Evolutionary conservation across 2,888 invertebrate genomes (phyloP).

Genomic region (Acanthosepion lycidas): DNA sequence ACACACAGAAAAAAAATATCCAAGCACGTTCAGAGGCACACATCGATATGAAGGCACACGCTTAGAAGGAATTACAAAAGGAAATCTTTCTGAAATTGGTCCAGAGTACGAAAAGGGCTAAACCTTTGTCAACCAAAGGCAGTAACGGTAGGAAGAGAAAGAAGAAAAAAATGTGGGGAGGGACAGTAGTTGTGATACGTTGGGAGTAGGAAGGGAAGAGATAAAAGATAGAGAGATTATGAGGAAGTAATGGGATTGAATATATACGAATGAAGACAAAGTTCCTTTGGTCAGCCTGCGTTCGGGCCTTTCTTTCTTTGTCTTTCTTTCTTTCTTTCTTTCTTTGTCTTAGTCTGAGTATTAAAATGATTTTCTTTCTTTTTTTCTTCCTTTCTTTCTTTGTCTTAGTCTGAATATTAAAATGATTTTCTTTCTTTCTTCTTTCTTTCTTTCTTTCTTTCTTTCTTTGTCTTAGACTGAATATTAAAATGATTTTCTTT

Average conservation of each 20-base stretch:
- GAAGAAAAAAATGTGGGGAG: neutral
- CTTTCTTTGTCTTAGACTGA: too few species aligned
- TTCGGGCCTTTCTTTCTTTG: neutral
- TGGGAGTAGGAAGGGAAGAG: neutral
- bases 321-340: neutral
- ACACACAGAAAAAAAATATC: too few species aligned
- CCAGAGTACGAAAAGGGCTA: neutral
- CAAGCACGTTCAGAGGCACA: too few species aligned
- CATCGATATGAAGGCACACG: neutral
- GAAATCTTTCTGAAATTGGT: neutral
- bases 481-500: too few species aligned
- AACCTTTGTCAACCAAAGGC: neutral
- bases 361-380: too few species aligned
- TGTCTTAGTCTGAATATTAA: too few species aligned
- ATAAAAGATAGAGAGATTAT: neutral
- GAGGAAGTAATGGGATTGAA: neutral
- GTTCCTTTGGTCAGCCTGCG: too few species aligned
- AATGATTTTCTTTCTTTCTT: too few species aligned
- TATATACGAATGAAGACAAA: too few species aligned
- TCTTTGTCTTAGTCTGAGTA: neutral
- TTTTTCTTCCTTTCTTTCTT: too few species aligned
- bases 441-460: neutral
- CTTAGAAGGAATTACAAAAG: neutral
- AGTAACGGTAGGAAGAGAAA: neutral
- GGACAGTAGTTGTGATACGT: neutral